Percentiles rank a stretch among this genome's conserved stretches.
phyloP scores from a whole-genome alignment of 2,888 invertebrate genomes.

The Melieria crassipennis region DNA sequence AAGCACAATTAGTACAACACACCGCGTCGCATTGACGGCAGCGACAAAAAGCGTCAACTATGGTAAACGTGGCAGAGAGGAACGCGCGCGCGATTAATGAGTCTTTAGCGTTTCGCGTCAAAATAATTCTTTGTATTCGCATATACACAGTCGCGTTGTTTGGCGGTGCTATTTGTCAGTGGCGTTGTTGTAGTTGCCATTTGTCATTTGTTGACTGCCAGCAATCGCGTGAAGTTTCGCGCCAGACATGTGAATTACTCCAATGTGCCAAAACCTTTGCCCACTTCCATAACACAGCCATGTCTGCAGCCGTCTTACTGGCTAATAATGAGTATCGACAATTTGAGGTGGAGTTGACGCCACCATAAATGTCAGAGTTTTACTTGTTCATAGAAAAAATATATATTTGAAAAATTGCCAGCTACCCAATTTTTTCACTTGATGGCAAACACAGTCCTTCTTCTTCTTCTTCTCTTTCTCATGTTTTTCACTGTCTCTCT shows the following conservation, averaged over 20 bases:
- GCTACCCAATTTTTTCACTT: no score
- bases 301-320: not conserved
- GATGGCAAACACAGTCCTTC: no score
- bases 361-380: constrained; percentile 49
- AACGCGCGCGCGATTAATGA: constrained; percentile 51
- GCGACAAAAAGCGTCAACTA: constrained; percentile 17
- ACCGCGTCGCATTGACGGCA: constrained; percentile 9
- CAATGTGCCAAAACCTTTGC: not conserved
- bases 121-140: constrained; percentile 41
- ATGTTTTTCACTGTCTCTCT: no score
- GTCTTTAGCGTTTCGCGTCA: constrained; percentile 56
- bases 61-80: constrained; percentile 37
- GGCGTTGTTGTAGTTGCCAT: not conserved
- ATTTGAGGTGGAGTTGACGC: not conserved
- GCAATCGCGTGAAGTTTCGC: constrained; percentile 27
- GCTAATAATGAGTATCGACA: constrained; percentile 20
- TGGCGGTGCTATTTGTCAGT: constrained; percentile 3
- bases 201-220: constrained; percentile 6
- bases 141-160: not conserved
- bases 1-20: constrained; percentile 18
- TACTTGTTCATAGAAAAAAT: no score
- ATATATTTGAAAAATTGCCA: no score
- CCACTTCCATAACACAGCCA: not conserved
- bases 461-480: no score
- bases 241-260: constrained; percentile 16